Conservation (phyloP, 2,888 invertebrate species). For the Eustalomyia histrio region DNA sequence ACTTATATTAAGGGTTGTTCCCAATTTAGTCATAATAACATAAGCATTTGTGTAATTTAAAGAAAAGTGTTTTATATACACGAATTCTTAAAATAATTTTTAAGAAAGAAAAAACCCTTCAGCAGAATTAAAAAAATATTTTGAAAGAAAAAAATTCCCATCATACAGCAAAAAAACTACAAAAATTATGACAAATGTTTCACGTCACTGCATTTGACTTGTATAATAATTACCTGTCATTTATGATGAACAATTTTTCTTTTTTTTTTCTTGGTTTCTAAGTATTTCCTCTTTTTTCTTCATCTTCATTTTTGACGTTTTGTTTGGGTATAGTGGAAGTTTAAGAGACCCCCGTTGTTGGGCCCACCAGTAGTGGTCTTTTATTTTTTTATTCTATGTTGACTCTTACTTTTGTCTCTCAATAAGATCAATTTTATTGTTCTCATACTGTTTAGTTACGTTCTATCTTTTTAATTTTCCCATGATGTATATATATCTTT, state of each 20-base stretch:
- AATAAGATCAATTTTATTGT: conserved; percentile 30
- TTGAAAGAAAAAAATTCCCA: conserved; percentile 49
- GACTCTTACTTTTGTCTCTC: conserved; percentile 31
- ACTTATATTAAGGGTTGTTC: conserved; percentile 38
- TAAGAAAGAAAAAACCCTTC: conserved; percentile 26
- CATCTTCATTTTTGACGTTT: conserved; percentile 4
- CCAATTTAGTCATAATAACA: conserved; percentile 23
- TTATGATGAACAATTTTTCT: conserved; percentile 47
- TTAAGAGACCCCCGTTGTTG: conserved; percentile 53
- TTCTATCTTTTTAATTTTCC: conserved; percentile 9
- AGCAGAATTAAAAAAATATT: conserved; percentile 24
- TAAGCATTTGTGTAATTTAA: conserved; percentile 50
- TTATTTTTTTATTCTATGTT: conserved; percentile 36
- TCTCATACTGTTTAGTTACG: background rate
- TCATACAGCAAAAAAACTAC: conserved; percentile 33
- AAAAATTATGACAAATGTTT: conserved; percentile 76
- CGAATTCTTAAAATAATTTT: conserved; percentile 35
- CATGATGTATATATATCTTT: conserved; percentile 40
- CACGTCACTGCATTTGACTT: conserved; percentile 74
- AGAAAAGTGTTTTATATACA: conserved; percentile 4
- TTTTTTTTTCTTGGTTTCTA: conserved; percentile 36
- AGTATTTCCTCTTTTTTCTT: conserved; percentile 34
- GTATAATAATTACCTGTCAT: conserved; percentile 65
- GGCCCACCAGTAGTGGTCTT: conserved; percentile 19
- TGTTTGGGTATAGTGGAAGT: conserved; percentile 7